These are phyloP conservation scores for Gymnothorax javanicus DNA, from an alignment of 2,797 vertebrate genomes.

Conservation along the genomic window DNA sequence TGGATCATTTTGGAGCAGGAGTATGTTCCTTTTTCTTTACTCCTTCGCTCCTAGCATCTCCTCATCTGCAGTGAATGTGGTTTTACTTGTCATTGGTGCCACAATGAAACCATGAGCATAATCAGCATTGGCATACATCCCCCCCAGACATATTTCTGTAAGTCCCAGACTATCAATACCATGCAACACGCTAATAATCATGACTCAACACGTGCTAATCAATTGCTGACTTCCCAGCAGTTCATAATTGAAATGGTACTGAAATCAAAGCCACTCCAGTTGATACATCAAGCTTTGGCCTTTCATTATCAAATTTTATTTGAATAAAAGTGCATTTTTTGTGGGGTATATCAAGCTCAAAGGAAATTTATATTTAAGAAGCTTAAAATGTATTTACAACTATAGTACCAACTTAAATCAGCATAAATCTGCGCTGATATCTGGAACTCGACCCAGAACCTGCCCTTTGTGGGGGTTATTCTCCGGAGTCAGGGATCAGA, in stretches of 20 bases:
- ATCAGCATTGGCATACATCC: background rate
- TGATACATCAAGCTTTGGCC: conserved; percentile 7
- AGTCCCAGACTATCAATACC: background rate
- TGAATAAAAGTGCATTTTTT: conserved; percentile 79
- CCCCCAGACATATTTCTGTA: background rate
- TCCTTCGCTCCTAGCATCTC: too few species aligned
- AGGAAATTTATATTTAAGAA: conserved; percentile 44
- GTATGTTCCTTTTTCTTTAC: too few species aligned
- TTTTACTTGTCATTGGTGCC: too few species aligned
- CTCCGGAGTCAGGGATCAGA: background rate
- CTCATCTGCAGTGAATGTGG: too few species aligned
- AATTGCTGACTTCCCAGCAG: background rate
- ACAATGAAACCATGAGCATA: background rate
- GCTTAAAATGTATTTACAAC: conserved; percentile 77
- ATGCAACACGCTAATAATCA: conserved; percentile 23
- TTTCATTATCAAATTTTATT: conserved; percentile 66
- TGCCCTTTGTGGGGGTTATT: background rate
- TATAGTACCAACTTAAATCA: conserved; percentile 75
- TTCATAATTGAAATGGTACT: background rate
- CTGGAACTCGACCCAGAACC: background rate
- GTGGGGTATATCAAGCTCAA: conserved; percentile 66
- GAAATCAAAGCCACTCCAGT: background rate
- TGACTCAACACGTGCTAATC: conserved; percentile 35
- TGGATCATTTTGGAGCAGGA: too few species aligned
- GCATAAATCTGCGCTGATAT: conserved; percentile 61